Conservation (phyloP, 2,797 vertebrate genomes). For the Amazona ochrocephala region DNA sequence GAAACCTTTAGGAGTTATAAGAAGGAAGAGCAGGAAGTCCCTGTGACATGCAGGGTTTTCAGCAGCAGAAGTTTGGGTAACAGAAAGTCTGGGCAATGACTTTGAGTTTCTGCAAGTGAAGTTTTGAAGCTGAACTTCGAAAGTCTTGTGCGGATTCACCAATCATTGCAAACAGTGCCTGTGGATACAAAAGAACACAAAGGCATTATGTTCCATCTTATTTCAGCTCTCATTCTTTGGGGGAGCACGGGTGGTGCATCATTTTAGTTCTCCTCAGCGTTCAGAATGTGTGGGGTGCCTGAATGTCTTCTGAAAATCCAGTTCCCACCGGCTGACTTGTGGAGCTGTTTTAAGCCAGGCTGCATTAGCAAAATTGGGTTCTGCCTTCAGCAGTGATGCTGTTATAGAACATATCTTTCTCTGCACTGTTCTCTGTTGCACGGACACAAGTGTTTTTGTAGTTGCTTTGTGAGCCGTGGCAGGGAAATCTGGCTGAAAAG, state of each 20-base stretch:
- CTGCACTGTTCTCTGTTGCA: neutral
- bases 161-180: neutral
- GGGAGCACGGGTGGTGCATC: neutral
- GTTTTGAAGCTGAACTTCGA: neutral
- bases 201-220: neutral
- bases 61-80: neutral
- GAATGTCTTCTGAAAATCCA: neutral
- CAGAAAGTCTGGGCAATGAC: neutral
- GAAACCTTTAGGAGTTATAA: neutral
- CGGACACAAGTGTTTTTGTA: fast-evolving
- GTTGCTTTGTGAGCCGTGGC: neutral
- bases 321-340: neutral
- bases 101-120: neutral
- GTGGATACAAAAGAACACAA: neutral
- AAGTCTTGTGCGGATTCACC: neutral
- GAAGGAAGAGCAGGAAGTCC: neutral
- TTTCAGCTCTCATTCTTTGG: neutral
- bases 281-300: neutral
- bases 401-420: fast-evolving
- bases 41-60: neutral
- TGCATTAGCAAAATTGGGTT: neutral
- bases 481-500: neutral
- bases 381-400: neutral
- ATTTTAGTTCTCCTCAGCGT: neutral
- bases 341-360: neutral